A percentile compares a stretch with the other conserved stretches of the same genome.
Conservation (phyloP, 1,140 invertebrate genomes). For the Doryteuthis pealeii region DNA sequence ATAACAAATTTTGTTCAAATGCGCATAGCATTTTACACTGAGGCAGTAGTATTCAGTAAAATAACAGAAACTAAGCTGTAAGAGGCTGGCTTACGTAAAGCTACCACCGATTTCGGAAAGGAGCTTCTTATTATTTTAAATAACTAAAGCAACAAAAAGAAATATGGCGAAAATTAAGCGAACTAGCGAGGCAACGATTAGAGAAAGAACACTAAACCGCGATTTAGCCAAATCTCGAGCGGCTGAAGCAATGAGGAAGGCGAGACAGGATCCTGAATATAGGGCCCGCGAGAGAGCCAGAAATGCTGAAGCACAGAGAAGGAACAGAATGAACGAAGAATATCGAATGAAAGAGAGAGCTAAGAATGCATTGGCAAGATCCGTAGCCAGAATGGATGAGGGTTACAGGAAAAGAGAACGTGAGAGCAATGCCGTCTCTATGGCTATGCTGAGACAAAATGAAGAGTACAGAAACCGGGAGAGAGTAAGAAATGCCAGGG, state of each 20-base stretch:
- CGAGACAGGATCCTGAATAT: not conserved
- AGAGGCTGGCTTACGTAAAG: too few species aligned
- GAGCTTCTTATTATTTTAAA: too few species aligned
- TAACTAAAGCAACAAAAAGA: too few species aligned
- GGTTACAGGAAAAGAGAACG: not conserved
- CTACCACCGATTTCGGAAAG: too few species aligned
- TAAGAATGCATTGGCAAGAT: not conserved
- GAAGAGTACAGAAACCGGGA: not conserved
- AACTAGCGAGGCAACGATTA: not conserved
- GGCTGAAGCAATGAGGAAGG: not conserved
- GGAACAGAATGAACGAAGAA: not conserved
- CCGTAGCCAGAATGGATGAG: not conserved
- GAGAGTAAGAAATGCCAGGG: not conserved
- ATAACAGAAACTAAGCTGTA: too few species aligned
- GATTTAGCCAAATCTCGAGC: not conserved
- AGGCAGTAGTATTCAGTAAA: too few species aligned
- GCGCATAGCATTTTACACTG: too few species aligned
- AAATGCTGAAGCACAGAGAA: not conserved
- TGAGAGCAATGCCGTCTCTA: not conserved
- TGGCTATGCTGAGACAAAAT: not conserved
- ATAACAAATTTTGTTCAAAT: too few species aligned
- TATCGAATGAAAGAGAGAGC: not conserved
- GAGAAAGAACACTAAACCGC: not conserved
- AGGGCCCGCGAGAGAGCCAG: not conserved
- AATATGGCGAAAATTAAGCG: not conserved